A percentile compares a stretch with the other conserved stretches of the same genome.
These are phyloP conservation scores for Uria aalge DNA, from an alignment of 2,113 vertebrate species.

Conservation along the genomic window DNA sequence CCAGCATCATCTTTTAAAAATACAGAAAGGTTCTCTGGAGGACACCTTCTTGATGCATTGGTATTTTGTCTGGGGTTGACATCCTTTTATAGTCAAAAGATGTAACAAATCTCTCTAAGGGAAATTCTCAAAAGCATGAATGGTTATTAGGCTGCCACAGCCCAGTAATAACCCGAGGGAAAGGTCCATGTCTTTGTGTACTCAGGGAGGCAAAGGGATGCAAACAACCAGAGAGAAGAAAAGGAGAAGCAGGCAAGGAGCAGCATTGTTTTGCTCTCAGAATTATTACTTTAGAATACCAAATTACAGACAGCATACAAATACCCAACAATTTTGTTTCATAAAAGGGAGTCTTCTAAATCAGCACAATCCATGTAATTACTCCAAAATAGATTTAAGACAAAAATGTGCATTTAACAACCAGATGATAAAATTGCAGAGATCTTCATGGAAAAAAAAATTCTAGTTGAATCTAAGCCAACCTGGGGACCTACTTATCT, in stretches of 20 bases:
- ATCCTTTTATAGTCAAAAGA: not conserved
- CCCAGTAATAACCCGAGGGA: not conserved
- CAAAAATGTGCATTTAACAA: slow-evolving; percentile 25
- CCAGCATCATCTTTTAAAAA: not conserved
- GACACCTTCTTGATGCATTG: not conserved
- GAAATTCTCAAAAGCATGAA: not conserved
- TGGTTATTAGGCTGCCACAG: not conserved
- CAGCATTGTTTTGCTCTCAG: not conserved
- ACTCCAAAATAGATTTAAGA: not conserved
- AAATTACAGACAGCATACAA: slow-evolving; percentile 1
- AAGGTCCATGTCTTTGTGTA: not conserved
- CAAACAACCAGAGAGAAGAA: not conserved
- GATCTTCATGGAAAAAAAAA: not conserved
- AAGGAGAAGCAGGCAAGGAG: not conserved
- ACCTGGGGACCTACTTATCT: not conserved
- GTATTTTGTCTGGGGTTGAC: not conserved
- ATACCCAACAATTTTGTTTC: not conserved
- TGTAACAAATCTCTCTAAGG: not conserved
- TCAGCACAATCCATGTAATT: not conserved
- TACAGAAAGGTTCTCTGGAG: not conserved
- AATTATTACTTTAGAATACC: slow-evolving; percentile 2
- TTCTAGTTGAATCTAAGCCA: not conserved
- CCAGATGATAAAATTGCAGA: not conserved
- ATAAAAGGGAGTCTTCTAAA: not conserved
- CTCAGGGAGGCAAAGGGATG: not conserved